Conservation (phyloP, 1,140 invertebrate species). For the Monochamus saltuarius region DNA sequence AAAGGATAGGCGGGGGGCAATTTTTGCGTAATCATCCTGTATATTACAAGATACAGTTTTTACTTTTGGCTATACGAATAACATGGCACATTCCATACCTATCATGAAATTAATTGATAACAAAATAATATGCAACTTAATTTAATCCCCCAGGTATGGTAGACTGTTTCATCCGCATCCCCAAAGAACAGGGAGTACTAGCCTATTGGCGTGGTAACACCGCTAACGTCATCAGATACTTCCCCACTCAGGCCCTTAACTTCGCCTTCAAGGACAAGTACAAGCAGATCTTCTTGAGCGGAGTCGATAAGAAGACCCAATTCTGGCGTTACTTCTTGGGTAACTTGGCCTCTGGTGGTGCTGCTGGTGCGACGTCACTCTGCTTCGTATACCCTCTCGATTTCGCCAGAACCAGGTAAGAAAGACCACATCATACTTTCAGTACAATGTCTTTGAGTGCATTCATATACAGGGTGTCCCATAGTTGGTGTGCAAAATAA, state of each 20-base stretch:
- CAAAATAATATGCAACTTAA: no score
- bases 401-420: constrained; percentile 87
- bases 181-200: constrained; percentile 80
- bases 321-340: constrained; percentile 84
- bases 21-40: no score
- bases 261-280: constrained; percentile 94
- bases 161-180: constrained; percentile 83
- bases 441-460: no score
- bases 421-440: neutral
- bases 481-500: no score
- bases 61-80: no score
- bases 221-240: constrained; percentile 90
- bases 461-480: no score
- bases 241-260: constrained; percentile 94
- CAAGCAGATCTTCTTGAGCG: constrained; percentile 80
- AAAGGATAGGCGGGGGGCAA: no score
- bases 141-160: constrained; percentile 68
- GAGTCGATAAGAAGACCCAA: constrained; percentile 86
- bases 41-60: no score
- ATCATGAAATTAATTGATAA: no score
- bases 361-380: constrained; percentile 90
- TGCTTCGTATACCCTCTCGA: constrained; percentile 96
- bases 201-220: constrained; percentile 94
- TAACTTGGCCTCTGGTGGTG: constrained; percentile 90
- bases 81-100: no score